Conservation (phyloP, 2,113 vertebrate genomes). For the Morone saxatilis region DNA sequence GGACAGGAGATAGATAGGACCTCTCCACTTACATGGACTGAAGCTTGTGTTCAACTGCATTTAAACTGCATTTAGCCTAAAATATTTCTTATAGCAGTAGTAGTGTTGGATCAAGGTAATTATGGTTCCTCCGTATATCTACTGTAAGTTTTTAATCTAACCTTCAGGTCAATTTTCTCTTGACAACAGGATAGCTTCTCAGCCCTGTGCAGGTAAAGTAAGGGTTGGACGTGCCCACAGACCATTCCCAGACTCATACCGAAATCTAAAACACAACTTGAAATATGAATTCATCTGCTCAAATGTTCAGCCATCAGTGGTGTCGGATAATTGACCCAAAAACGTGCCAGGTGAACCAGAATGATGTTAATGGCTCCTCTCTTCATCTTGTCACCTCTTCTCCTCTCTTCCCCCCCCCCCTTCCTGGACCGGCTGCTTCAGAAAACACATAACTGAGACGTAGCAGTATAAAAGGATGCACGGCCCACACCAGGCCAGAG, state of each 20-base stretch:
- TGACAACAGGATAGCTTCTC: background rate
- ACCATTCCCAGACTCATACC: background rate
- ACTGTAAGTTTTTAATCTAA: background rate
- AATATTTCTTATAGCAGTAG: background rate
- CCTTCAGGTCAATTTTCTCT: background rate
- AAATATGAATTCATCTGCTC: fast-evolving
- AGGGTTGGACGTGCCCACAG: background rate
- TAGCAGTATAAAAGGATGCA: background rate
- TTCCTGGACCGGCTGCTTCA: background rate
- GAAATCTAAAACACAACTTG: background rate
- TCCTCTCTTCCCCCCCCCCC: background rate
- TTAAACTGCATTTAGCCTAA: background rate
- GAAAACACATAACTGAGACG: background rate
- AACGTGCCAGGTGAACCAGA: background rate
- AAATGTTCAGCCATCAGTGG: fast-evolving
- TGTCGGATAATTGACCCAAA: background rate
- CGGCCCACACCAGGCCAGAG: background rate
- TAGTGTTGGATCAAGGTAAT: background rate
- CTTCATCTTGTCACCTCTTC: background rate
- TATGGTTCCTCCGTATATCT: background rate
- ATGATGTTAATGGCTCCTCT: slow-evolving; percentile 9
- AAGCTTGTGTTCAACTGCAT: background rate
- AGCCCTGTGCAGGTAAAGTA: slow-evolving; percentile 1
- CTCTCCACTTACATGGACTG: background rate
- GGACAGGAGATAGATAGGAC: background rate